Percentiles rank a stretch among this genome's conserved stretches.
These are phyloP conservation scores for Apomyelois bistriatella DNA, from an alignment of 2,888 invertebrate genomes.

Conservation along the genomic window DNA sequence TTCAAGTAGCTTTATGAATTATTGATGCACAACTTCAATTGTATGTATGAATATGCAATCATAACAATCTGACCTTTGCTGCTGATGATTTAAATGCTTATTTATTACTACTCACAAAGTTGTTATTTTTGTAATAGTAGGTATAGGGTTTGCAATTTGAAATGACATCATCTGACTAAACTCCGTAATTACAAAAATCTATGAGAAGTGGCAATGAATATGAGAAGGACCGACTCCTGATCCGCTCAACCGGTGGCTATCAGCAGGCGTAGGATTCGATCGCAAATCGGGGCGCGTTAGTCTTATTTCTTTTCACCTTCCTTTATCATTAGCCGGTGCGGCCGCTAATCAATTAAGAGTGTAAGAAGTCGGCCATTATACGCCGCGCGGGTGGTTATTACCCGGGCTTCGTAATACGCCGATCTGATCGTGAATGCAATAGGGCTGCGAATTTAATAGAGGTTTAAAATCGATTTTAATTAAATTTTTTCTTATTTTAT, in stretches of 20 bases:
- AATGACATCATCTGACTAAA: conserved; percentile 53
- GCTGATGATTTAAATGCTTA: conserved; percentile 55
- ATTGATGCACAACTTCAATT: conserved; percentile 59
- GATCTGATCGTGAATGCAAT: conserved; percentile 76
- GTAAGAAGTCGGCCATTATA: conserved; percentile 79
- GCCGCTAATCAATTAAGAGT: conserved; percentile 81
- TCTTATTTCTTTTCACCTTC: conserved; percentile 79
- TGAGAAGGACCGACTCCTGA: conserved; percentile 24
- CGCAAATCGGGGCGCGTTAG: conserved; percentile 68
- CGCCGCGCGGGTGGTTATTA: conserved; percentile 76
- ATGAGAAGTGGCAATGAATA: conserved; percentile 25
- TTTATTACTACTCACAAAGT: conserved; percentile 53
- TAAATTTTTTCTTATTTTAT: conserved; percentile 47
- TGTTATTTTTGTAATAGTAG: conserved; percentile 56
- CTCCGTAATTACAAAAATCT: conserved; percentile 17
- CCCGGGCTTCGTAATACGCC: conserved; percentile 71
- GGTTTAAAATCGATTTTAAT: conserved; percentile 70
- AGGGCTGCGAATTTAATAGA: conserved; percentile 75
- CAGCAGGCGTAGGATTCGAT: conserved; percentile 53
- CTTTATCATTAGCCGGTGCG: conserved; percentile 78
- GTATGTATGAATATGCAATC: conserved; percentile 64
- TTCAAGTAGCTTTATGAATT: conserved; percentile 65
- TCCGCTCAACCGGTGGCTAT: conserved; percentile 55
- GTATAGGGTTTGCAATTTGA: conserved; percentile 46
- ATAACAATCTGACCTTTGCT: conserved; percentile 63